Conservation (phyloP, 2,888 invertebrate species). For the Papilio elwesi region DNA sequence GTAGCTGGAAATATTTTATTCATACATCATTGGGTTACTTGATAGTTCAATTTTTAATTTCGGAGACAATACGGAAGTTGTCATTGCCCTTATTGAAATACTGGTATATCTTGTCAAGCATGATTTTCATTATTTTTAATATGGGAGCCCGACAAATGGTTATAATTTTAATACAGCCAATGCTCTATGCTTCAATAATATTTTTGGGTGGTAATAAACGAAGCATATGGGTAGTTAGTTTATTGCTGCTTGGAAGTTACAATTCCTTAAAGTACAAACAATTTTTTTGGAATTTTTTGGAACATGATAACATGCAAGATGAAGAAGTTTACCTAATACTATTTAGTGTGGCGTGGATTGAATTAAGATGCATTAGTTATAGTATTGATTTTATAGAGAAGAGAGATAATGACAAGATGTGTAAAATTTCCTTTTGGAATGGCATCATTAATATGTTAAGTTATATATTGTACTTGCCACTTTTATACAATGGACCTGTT, state of each 20-base stretch:
- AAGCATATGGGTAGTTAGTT: slow-evolving; percentile 83
- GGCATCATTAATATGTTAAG: slow-evolving; percentile 84
- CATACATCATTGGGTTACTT: slow-evolving; percentile 82
- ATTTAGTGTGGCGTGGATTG: slow-evolving; percentile 87
- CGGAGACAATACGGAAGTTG: slow-evolving; percentile 75
- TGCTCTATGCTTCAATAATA: slow-evolving; percentile 75
- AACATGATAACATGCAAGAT: slow-evolving; percentile 71
- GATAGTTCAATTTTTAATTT: slow-evolving; percentile 79
- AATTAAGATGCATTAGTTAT: slow-evolving; percentile 90
- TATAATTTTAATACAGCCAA: slow-evolving; percentile 82
- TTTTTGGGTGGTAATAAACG: slow-evolving; percentile 74
- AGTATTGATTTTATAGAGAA: slow-evolving; percentile 83
- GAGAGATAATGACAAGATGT: slow-evolving; percentile 51
- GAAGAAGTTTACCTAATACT: slow-evolving; percentile 83
- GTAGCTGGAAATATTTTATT: slow-evolving; percentile 84
- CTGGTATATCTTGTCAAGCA: slow-evolving; percentile 82
- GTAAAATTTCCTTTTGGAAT: slow-evolving; percentile 41
- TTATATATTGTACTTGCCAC: slow-evolving; percentile 93
- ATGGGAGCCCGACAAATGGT: slow-evolving; percentile 80
- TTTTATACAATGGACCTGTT: slow-evolving; percentile 93
- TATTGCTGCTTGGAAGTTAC: slow-evolving; percentile 75
- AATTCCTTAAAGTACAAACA: slow-evolving; percentile 77
- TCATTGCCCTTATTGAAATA: slow-evolving; percentile 65
- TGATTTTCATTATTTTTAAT: slow-evolving; percentile 72
- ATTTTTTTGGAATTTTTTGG: slow-evolving; percentile 76